Evolutionary conservation across 2,888 invertebrate species (phyloP).

Genomic region (Meiosimyza platycephala): DNA sequence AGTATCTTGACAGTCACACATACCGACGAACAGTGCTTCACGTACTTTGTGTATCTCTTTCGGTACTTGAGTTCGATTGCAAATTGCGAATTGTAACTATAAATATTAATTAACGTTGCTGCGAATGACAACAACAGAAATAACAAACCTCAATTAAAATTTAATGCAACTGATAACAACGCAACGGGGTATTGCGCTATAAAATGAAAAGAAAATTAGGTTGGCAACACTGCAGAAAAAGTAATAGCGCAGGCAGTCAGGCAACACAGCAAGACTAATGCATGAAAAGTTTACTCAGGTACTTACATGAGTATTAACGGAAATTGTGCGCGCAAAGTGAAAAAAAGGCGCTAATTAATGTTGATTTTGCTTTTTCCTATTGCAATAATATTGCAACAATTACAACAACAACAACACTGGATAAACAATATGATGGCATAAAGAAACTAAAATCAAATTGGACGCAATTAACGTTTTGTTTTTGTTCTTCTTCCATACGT

Average conservation of each 20-base stretch:
- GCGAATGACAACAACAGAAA: conserved; percentile 14
- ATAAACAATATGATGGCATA: not conserved
- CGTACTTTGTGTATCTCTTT: too few relatives aligned
- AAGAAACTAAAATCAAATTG: not conserved
- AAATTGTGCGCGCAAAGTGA: not conserved
- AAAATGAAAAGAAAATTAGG: not conserved
- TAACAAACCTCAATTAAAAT: conserved; percentile 34
- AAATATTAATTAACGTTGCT: conserved; percentile 40
- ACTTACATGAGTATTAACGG: not conserved
- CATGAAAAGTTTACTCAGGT: too few relatives aligned
- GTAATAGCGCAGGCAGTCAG: too few relatives aligned
- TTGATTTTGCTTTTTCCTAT: not conserved
- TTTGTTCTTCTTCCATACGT: not conserved
- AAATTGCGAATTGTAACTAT: conserved; percentile 23
- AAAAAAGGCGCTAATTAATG: conserved; percentile 20
- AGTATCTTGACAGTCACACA: not conserved
- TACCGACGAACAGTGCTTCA: not conserved
- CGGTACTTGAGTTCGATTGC: conserved; percentile 16
- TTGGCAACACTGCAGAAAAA: not conserved
- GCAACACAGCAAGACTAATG: too few relatives aligned
- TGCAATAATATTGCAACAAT: not conserved
- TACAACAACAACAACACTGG: not conserved
- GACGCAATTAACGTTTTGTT: conserved; percentile 31
- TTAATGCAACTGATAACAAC: conserved; percentile 26
- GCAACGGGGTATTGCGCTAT: not conserved